These are phyloP conservation scores for Mycogona germanica DNA, from an alignment of 2,888 invertebrate genomes.

Conservation along the genomic window DNA sequence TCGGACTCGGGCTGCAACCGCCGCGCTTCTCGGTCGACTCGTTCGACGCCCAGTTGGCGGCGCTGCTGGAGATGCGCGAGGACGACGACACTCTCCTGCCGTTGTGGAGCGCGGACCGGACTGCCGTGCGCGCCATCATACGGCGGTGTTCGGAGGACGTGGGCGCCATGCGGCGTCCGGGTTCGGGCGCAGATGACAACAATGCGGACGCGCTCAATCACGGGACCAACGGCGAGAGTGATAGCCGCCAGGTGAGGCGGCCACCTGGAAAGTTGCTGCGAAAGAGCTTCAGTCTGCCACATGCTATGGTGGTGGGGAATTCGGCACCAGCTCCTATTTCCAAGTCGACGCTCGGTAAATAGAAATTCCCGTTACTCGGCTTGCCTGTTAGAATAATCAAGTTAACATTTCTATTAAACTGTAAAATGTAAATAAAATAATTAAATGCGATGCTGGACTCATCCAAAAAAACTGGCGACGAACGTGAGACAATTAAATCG, in stretches of 20 bases:
- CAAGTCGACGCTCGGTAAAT: too few species aligned
- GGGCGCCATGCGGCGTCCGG: background rate
- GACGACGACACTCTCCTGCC: constrained; percentile 3
- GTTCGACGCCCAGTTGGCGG: constrained; percentile 8
- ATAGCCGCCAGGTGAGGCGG: background rate
- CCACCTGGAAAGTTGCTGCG: constrained; percentile 4
- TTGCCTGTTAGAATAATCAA: too few species aligned
- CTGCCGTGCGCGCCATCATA: background rate
- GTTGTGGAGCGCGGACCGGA: background rate
- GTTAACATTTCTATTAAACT: too few species aligned
- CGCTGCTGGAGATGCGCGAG: constrained; percentile 14
- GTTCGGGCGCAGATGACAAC: background rate
- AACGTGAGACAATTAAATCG: too few species aligned
- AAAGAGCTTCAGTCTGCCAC: constrained; percentile 11
- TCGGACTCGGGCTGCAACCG: constrained; percentile 13
- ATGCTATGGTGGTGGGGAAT: too few species aligned
- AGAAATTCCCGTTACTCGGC: too few species aligned
- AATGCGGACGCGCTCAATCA: constrained; percentile 10
- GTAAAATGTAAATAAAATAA: too few species aligned
- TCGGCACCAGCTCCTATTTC: too few species aligned
- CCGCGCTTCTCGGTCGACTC: constrained; percentile 19
- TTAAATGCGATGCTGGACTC: too few species aligned
- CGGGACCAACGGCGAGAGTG: background rate
- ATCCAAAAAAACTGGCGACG: too few species aligned
- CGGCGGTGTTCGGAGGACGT: constrained; percentile 6